These are phyloP conservation scores for Apotomis betuletana DNA, from an alignment of 2,888 invertebrate genomes.

Conservation along the genomic window DNA sequence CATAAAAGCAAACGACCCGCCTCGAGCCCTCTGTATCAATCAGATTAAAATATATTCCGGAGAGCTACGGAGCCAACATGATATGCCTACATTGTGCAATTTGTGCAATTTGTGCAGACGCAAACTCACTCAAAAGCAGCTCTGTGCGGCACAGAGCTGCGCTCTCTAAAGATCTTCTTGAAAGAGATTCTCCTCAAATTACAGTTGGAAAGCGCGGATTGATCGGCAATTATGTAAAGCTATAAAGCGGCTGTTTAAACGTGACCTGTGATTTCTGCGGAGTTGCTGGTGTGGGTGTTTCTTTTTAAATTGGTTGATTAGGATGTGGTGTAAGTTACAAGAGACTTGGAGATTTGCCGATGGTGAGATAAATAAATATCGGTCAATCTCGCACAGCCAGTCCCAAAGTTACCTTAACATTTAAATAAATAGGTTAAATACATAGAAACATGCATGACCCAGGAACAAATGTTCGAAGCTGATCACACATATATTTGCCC, in stretches of 20 bases:
- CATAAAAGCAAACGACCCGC: constrained; percentile 49
- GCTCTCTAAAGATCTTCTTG: background rate
- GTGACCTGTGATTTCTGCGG: constrained; percentile 37
- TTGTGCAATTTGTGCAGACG: constrained; percentile 38
- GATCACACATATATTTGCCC: too few species aligned
- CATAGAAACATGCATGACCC: too few species aligned
- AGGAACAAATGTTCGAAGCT: too few species aligned
- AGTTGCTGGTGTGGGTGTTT: constrained; percentile 32
- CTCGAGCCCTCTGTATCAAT: constrained; percentile 47
- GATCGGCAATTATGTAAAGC: constrained; percentile 42
- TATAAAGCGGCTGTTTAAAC: constrained; percentile 38
- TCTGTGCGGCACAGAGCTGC: constrained; percentile 11
- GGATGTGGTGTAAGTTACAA: constrained; percentile 10
- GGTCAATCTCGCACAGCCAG: too few species aligned
- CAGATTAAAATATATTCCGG: constrained; percentile 46
- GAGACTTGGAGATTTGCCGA: background rate
- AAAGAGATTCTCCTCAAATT: constrained; percentile 16
- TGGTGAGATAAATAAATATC: too few species aligned
- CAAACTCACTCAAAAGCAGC: constrained; percentile 10
- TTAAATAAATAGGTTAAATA: too few species aligned
- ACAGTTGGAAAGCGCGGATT: constrained; percentile 33
- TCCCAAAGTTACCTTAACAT: too few species aligned
- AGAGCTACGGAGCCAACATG: constrained; percentile 64
- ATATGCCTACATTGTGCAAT: constrained; percentile 40
- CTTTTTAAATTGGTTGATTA: constrained; percentile 39